Evolutionary conservation across 2,113 vertebrate genomes (phyloP).

Genomic region (Zosterops borbonicus): DNA sequence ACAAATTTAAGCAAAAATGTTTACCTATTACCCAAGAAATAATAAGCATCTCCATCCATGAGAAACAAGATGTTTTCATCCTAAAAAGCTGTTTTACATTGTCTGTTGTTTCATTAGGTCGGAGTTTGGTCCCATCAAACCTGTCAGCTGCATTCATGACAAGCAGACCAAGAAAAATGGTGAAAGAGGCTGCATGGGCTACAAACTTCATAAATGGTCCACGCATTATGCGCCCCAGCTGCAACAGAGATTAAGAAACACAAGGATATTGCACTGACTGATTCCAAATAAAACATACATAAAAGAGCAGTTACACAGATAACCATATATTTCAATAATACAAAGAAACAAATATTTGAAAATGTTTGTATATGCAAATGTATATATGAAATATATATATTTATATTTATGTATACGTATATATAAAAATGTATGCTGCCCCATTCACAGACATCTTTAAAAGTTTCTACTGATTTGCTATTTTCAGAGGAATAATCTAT

Average conservation of each 20-base stretch:
- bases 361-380: not conserved
- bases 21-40: conserved; percentile 97
- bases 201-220: conserved; percentile 97
- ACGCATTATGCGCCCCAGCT: conserved; percentile 90
- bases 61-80: conserved; percentile 95
- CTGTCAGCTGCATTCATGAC: conserved; percentile 94
- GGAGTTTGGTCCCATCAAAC: conserved; percentile 89
- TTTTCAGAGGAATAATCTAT: not conserved
- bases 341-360: not conserved
- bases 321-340: not conserved
- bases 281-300: not conserved
- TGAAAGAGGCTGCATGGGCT: conserved; percentile 93
- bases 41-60: conserved; percentile 96
- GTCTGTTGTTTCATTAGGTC: conserved; percentile 92
- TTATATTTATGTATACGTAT: too few species aligned
- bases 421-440: not conserved
- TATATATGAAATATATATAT: too few species aligned
- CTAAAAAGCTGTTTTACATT: conserved; percentile 90
- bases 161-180: conserved; percentile 91
- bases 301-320: not conserved
- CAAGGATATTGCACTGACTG: not conserved
- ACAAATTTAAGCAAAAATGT: conserved; percentile 24
- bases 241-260: conserved; percentile 54
- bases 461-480: not conserved
- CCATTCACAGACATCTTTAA: not conserved